Evolutionary conservation across 1,140 invertebrate species (phyloP), one percentile per base, ranked within the genome.

Genomic region (Cephus cinctus): DNA sequence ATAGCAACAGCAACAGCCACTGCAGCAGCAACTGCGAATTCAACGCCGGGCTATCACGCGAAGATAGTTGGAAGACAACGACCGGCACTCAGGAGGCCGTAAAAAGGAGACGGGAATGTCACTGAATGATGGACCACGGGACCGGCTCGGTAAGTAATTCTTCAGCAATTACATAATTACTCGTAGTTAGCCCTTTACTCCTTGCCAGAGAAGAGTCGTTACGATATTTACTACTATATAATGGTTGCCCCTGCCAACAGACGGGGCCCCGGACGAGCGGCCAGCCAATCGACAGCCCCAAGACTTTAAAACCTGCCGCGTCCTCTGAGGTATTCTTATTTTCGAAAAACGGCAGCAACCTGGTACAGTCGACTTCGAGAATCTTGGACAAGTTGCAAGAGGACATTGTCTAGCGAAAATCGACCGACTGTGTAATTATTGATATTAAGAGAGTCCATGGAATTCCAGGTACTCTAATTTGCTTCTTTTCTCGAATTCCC

Each of bases 191-290:
- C 48, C 43, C 47, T 56, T 53, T 57, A 51, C 49, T 52, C 60
- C 60, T 56, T 62, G 46, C 18, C 35, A 47, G 55, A 55, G 56
- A 59, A 44, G 45, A 67, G 71, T 76, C 67, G 71, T 76, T 75
- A 73, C 65, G 67, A 75, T 76, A 75, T 77, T 77, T 77, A 77
- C 71, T 73, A 75, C 72, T 75, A 69, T 69, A 69, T 77, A 77
- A 76, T 77, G 65, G 68, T 56, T 61, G 65, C 55, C 61, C 54
- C 64, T 70, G 60, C 48, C 50, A 46, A 52, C 44, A 16, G 43
- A 14, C 8, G n/a, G 25, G 12, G 11, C 25, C 11, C n/a, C n/a
- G n/a, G 27, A 21, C 23, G 42, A 31, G 31, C 32, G 25, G 25
- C 6, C n/a, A 27, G n/a, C 25, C 6, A n/a, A 27, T n/a, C 6